These are phyloP conservation scores for Agelaius phoeniceus DNA, from an alignment of 2,113 vertebrate genomes.

Conservation along the genomic window DNA sequence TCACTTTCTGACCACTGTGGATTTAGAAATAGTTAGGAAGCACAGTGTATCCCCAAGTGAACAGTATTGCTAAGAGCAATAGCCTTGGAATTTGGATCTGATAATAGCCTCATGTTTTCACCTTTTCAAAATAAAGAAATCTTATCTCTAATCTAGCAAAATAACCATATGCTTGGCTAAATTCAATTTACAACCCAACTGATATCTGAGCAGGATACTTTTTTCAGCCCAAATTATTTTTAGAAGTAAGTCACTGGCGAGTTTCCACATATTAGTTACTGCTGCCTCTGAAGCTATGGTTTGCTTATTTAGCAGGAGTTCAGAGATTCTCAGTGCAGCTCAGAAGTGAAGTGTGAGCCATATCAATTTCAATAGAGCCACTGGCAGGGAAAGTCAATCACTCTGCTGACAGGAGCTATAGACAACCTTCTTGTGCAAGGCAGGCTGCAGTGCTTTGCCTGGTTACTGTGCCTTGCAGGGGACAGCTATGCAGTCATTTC, in stretches of 20 bases:
- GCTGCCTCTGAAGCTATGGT: neutral
- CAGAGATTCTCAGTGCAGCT: neutral
- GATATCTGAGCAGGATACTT: neutral
- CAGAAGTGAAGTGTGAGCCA: neutral
- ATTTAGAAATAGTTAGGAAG: neutral
- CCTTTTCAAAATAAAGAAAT: neutral
- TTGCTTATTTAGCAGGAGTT: neutral
- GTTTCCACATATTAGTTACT: neutral
- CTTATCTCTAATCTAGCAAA: neutral
- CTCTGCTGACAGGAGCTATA: neutral
- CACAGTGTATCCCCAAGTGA: neutral
- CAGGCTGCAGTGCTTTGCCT: neutral
- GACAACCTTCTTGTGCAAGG: neutral
- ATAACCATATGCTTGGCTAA: neutral
- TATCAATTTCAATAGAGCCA: neutral
- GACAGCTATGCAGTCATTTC: neutral
- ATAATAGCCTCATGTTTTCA: neutral
- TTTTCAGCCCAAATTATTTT: neutral
- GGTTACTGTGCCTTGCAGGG: neutral
- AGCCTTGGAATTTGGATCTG: neutral
- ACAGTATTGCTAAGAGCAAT: neutral
- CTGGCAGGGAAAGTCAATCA: neutral
- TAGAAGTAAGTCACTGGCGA: neutral
- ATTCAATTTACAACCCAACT: neutral
- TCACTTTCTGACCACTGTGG: neutral